A percentile compares a stretch with the other conserved stretches of the same genome.
Conservation (phyloP, 2,888 invertebrate genomes). For the Mactromeris polynyma region DNA sequence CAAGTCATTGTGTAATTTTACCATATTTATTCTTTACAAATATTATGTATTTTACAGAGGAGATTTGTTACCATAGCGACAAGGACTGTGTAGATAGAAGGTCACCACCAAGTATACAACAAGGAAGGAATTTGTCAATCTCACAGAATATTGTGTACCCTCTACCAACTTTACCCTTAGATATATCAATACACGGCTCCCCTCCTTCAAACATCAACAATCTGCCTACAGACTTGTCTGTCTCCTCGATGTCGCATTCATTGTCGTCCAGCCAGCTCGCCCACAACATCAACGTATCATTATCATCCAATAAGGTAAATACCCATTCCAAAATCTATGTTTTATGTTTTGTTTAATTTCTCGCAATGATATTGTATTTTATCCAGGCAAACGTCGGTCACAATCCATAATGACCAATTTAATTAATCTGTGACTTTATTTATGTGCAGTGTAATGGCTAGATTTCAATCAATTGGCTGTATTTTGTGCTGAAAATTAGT, state of each 20-base stretch:
- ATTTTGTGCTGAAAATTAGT: no score
- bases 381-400: no score
- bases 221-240: constrained; percentile 27
- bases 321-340: no score
- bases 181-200: constrained; percentile 52
- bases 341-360: no score
- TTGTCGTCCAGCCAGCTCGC: neutral
- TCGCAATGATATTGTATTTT: no score
- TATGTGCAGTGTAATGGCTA: no score
- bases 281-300: neutral
- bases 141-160: constrained; percentile 55
- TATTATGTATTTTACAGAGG: neutral
- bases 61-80: neutral
- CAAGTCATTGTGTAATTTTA: no score
- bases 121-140: neutral
- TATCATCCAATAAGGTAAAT: constrained; percentile 7
- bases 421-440: no score
- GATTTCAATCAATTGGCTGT: no score
- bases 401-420: no score
- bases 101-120: neutral
- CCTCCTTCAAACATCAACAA: constrained; percentile 62
- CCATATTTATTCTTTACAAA: no score
- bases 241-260: constrained; percentile 4
- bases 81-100: neutral
- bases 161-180: constrained; percentile 60